These are phyloP conservation scores for Brachypodius melanocephalos DNA, from an alignment of 2,113 vertebrate genomes.

Conservation along the genomic window DNA sequence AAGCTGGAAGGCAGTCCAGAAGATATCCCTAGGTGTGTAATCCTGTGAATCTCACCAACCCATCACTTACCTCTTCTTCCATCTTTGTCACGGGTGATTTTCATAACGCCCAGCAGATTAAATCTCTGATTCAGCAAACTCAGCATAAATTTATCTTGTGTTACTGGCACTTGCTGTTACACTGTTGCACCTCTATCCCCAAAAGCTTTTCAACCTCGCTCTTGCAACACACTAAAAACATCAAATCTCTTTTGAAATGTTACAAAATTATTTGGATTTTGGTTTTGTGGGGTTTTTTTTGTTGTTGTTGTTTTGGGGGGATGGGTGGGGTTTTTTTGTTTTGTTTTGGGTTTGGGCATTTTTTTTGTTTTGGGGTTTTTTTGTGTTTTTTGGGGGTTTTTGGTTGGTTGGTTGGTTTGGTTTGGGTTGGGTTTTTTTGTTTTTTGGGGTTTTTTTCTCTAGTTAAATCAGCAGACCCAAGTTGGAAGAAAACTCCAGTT, in stretches of 20 bases:
- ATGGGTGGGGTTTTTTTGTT: too few species aligned
- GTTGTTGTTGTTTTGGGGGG: too few species aligned
- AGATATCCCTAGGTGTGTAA: not conserved
- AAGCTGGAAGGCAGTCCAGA: not conserved
- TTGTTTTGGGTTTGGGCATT: too few species aligned
- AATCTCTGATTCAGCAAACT: not conserved
- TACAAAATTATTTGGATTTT: not conserved
- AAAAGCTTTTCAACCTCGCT: not conserved
- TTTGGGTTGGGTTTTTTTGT: too few species aligned
- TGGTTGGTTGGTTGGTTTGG: too few species aligned
- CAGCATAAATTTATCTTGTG: not conserved
- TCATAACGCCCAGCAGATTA: not conserved
- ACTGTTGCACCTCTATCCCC: not conserved
- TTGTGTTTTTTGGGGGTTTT: too few species aligned
- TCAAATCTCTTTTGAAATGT: not conserved
- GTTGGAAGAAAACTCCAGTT: not conserved
- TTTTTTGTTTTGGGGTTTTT: too few species aligned
- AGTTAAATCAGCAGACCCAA: not conserved
- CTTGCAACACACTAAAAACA: not conserved
- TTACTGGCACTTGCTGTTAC: not conserved
- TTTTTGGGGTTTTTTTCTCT: too few species aligned
- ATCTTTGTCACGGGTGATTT: not conserved
- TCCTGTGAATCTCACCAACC: not conserved
- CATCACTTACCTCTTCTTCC: not conserved
- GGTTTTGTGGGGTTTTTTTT: too few species aligned